Evolutionary conservation across 2,797 vertebrate species (phyloP).

Genomic region (Xiphorhynchus erythropygius): DNA sequence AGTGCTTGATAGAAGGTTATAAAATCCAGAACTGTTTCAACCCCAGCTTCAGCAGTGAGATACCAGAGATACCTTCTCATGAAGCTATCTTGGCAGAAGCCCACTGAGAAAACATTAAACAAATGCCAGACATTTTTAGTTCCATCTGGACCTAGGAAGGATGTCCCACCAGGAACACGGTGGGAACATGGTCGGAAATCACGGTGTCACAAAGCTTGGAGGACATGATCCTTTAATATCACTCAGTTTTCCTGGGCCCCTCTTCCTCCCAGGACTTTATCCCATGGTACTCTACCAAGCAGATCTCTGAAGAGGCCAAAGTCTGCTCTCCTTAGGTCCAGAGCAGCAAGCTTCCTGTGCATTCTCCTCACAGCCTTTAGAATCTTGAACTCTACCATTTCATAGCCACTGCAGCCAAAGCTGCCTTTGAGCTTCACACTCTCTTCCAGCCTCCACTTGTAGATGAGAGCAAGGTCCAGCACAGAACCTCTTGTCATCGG

Average conservation of each 20-base stretch:
- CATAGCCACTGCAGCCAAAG: neutral
- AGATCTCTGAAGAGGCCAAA: neutral
- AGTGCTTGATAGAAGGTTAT: neutral
- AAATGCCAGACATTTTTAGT: neutral
- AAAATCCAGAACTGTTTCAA: neutral
- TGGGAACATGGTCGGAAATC: neutral
- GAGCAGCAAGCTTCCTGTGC: accelerated
- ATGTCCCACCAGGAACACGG: neutral
- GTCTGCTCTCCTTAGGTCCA: neutral
- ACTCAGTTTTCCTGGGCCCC: neutral
- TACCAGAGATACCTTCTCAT: neutral
- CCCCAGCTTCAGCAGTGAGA: neutral
- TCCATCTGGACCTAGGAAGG: neutral
- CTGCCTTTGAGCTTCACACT: neutral
- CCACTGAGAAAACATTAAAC: neutral
- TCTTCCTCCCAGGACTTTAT: neutral
- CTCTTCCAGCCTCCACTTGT: no score
- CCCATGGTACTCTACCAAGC: neutral
- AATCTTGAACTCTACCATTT: neutral
- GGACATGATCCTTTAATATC: neutral
- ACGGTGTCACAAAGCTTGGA: neutral
- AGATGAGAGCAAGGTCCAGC: neutral
- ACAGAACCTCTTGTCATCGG: neutral
- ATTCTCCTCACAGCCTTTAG: accelerated
- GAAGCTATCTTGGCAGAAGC: neutral